Evolutionary conservation across 2,797 vertebrate species (phyloP), one percentile per base, ranked within the genome.

Genomic region (Notolepis coatsorum): DNA sequence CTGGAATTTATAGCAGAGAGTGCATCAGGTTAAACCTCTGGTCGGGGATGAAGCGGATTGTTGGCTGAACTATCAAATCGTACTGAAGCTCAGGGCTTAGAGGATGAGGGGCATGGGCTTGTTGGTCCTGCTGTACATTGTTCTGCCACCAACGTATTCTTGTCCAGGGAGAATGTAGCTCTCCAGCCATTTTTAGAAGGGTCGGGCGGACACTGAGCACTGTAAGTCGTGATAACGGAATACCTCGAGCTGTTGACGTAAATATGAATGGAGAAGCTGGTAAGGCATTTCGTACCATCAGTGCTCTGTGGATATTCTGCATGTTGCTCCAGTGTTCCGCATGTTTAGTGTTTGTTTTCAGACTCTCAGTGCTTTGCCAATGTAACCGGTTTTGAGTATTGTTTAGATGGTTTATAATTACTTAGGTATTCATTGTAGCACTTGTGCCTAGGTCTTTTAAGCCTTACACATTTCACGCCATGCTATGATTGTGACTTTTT

Each of bases 141-240:
- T 86, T 83, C 73, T 84, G 71, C 65, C 76, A 72, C 82, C 56
- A 80, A 83, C 71, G 66, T 77, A 85, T 65, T 76, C 61, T 80
- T 66, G 84, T 80, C 71, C 50, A 2, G 60, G 67, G 81, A 90
- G 85, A 87, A 88, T 89, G 77, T 75, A 71, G 79, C 84, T 69
- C 80, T 71, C 41, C n/a, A 2, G 81, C 81, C 87, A 89, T 89
- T 89, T 87, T 87, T 88, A 91, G 87, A 68, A 66, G 0, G 59
- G 65, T 76, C 79, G 77, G 81, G 73, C 79, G 77, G 81, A 71
- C 80, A 75, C 73, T 33, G 74, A 3, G 73, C 71, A 76, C 76
- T 66, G 81, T 43, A 48, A n/a, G 79, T 67, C 27, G 3, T 83
- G 88, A 91, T 91, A 87, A 85, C 80, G 79, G 79, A 78, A 72